A percentile compares a stretch with the other conserved stretches of the same genome.
Evolutionary conservation across 2,888 invertebrate genomes (phyloP).

Genomic region (Macaria liturata): DNA sequence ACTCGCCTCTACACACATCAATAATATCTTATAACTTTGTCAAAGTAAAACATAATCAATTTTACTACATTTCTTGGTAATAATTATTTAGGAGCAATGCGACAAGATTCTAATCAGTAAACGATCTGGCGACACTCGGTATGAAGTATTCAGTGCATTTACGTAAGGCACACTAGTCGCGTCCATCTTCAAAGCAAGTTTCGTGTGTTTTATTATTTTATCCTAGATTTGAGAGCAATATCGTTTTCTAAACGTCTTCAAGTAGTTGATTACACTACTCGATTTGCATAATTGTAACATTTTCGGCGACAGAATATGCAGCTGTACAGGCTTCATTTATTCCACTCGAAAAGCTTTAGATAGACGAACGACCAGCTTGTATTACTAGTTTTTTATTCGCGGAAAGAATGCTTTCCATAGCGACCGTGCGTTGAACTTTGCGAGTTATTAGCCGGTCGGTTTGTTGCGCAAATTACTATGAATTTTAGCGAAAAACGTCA

Average conservation of each 20-base stretch:
- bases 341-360: constrained; percentile 20
- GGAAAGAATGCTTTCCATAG: constrained; percentile 32
- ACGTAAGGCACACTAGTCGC: constrained; percentile 42
- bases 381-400: constrained; percentile 28
- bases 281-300: constrained; percentile 43
- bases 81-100: neutral
- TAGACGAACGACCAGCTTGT: constrained; percentile 27
- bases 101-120: constrained; percentile 9
- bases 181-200: constrained; percentile 44
- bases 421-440: constrained; percentile 35
- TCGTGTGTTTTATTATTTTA: constrained; percentile 59
- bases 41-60: constrained; percentile 8
- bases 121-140: constrained; percentile 9
- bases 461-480: constrained; percentile 26
- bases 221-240: constrained; percentile 58
- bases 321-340: constrained; percentile 30
- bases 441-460: constrained; percentile 23
- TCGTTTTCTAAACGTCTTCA: constrained; percentile 50
- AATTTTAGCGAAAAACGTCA: too few relatives aligned
- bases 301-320: constrained; percentile 34
- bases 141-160: constrained; percentile 46
- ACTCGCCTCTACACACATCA: constrained; percentile 34
- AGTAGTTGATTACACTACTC: constrained; percentile 43
- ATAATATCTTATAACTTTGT: constrained; percentile 6
- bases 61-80: too few relatives aligned